Base-by-base conservation (phyloP, 1,140 invertebrate species). In the Drosophila triauraria region DNA sequence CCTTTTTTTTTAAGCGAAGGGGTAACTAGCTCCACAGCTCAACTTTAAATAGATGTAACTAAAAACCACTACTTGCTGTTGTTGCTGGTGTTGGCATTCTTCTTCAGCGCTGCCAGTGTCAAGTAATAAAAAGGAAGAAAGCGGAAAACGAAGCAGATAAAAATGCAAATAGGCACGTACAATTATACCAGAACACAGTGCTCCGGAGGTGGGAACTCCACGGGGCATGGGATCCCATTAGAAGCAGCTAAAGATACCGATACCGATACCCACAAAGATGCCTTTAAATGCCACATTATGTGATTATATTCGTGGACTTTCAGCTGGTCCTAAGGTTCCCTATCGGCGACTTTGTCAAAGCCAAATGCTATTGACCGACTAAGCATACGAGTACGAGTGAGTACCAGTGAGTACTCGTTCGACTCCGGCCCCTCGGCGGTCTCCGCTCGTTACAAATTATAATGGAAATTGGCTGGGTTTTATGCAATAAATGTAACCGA, bases 401-500 rank as follows among this genome's bases (percentile, higher is more conserved):
- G 62, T 60, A n/a, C 47, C 12, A 51, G 32, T n/a, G 38, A 44
- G 62, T 60, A n/a, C 47, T 12, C 43, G 32, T 35, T n/a, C 25
- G n/a, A 42, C 51, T 64, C 25, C 27, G 30, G 64, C 53, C 58
- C 46, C 53, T 65, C 47, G 75, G 65, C 59, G 59, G 67, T 54
- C 54, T 38, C 43, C 62, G 42, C 32, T 79, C 51, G 51, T 78
- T 61, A 80, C 74, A 84, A 84, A 90, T 90, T 83, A 83, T 83
- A 71, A 78, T 84, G 80, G 59, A 83, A 82, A 87, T 91, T 85
- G 85, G 75, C 78, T 65, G 75, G 75, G 84, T 67, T 81, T 90
- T 90, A 84, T 88, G 85, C 84, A 88, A 85, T 83, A 81, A 88
- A 85, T 90, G 85, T 81, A 90, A 88, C 77, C 84, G 72, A 81